A percentile compares a stretch with the other conserved stretches of the same genome.
These are phyloP conservation scores for Pantala flavescens DNA, from an alignment of 1,140 invertebrate species.

Conservation along the genomic window DNA sequence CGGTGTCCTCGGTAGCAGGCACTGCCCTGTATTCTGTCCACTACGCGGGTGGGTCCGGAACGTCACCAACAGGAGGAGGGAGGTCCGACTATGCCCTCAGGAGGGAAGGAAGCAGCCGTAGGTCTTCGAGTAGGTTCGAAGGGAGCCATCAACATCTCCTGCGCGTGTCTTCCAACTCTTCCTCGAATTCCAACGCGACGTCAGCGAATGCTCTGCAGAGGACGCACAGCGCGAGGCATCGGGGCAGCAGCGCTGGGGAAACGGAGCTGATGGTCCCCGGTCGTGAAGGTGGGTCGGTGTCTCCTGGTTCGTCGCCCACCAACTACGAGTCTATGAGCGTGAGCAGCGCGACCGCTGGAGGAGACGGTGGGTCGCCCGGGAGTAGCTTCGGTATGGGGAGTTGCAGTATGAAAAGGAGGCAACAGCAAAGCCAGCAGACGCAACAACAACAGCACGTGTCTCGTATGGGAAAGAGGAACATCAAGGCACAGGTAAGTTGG, in stretches of 20 bases:
- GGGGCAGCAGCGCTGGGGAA: background rate
- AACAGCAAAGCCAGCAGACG: background rate
- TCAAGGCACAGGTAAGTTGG: constrained; percentile 56
- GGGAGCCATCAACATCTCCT: constrained; percentile 27
- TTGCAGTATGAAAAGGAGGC: constrained; percentile 1
- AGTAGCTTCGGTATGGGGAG: background rate
- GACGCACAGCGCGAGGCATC: background rate
- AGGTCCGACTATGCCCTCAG: constrained; percentile 33
- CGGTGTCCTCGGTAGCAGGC: constrained; percentile 28
- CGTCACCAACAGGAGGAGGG: constrained; percentile 20
- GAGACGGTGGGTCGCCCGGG: background rate
- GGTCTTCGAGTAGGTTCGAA: constrained; percentile 24
- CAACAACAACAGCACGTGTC: constrained; percentile 38
- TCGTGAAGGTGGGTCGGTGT: background rate
- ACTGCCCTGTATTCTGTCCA: constrained; percentile 44
- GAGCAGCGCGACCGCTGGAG: constrained; percentile 13
- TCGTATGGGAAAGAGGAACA: constrained; percentile 73
- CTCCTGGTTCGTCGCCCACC: background rate
- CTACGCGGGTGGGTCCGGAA: constrained; percentile 43
- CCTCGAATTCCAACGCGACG: background rate
- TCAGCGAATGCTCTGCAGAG: background rate
- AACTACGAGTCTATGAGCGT: constrained; percentile 1
- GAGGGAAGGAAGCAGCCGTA: constrained; percentile 30
- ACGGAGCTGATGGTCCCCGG: background rate
- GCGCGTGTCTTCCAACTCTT: constrained; percentile 17